Conservation (phyloP, 2,888 invertebrate species). For the Eueremaeus valkanovi region DNA sequence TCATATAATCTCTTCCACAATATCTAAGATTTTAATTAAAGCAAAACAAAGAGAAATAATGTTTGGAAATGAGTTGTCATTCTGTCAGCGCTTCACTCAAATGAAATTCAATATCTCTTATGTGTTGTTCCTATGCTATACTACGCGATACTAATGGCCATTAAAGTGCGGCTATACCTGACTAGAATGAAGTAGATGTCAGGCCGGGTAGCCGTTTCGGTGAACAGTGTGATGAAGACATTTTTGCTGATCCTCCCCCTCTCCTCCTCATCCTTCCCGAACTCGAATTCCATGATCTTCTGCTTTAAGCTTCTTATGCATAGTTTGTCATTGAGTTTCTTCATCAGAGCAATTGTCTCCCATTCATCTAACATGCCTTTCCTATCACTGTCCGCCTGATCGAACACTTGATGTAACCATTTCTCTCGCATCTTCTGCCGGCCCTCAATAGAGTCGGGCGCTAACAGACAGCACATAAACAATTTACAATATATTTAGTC, state of each 20-base stretch:
- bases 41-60: neutral
- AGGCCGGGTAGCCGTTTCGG: slow-evolving; percentile 61
- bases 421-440: slow-evolving; percentile 50
- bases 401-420: slow-evolving; percentile 57
- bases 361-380: slow-evolving; percentile 53
- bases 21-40: slow-evolving; percentile 41
- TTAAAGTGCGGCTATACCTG: slow-evolving; percentile 52
- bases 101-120: neutral
- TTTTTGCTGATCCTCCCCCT: slow-evolving; percentile 56
- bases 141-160: too few relatives aligned
- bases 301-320: slow-evolving; percentile 56
- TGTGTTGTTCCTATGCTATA: neutral
- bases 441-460: slow-evolving; percentile 51
- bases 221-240: slow-evolving; percentile 59
- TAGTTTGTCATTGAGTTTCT: slow-evolving; percentile 56
- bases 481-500: neutral
- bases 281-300: slow-evolving; percentile 58
- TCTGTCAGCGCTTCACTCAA: too few relatives aligned
- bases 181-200: slow-evolving; percentile 61
- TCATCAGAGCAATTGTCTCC: slow-evolving; percentile 55
- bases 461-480: slow-evolving; percentile 31
- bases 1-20: slow-evolving; percentile 57
- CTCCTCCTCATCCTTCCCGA: slow-evolving; percentile 52
- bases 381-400: slow-evolving; percentile 52
- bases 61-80: neutral